Evolutionary conservation across 1,140 invertebrate genomes (phyloP).

Genomic region (Leptopilina boulardi): DNA sequence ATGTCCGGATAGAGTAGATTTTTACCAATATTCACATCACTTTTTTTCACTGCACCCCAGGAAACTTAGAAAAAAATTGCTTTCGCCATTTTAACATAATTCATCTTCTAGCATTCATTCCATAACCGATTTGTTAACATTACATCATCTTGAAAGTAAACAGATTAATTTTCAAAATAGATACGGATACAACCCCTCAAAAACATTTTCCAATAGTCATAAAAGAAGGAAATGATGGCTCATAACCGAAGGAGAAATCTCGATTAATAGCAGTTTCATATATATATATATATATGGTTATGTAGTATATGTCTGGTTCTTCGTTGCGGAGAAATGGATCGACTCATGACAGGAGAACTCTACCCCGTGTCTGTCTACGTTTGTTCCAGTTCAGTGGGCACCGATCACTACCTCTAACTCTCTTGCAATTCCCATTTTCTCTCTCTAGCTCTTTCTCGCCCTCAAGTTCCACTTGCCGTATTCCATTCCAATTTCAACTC

Average conservation of each 20-base stretch:
- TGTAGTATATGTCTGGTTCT: constrained; percentile 19
- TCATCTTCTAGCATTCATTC: too few species aligned
- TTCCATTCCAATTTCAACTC: constrained; percentile 56
- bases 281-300: neutral
- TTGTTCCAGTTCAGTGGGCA: constrained; percentile 69
- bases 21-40: too few species aligned
- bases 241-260: neutral
- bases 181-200: too few species aligned
- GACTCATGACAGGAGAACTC: constrained; percentile 45
- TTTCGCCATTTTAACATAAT: too few species aligned
- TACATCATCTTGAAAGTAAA: too few species aligned
- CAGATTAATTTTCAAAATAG: too few species aligned
- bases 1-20: too few species aligned
- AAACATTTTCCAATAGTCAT: neutral
- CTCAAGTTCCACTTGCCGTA: constrained; percentile 51
- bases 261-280: neutral
- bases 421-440: constrained; percentile 44
- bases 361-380: constrained; percentile 65
- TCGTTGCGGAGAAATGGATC: constrained; percentile 12
- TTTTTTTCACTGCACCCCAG: too few species aligned
- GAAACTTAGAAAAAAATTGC: too few species aligned
- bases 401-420: constrained; percentile 62
- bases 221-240: neutral
- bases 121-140: too few species aligned
- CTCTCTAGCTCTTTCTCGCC: constrained; percentile 36